Evolutionary conservation across 2,888 invertebrate genomes (phyloP), one percentile per base, ranked within the genome.

Genomic region (Spodoptera littoralis): DNA sequence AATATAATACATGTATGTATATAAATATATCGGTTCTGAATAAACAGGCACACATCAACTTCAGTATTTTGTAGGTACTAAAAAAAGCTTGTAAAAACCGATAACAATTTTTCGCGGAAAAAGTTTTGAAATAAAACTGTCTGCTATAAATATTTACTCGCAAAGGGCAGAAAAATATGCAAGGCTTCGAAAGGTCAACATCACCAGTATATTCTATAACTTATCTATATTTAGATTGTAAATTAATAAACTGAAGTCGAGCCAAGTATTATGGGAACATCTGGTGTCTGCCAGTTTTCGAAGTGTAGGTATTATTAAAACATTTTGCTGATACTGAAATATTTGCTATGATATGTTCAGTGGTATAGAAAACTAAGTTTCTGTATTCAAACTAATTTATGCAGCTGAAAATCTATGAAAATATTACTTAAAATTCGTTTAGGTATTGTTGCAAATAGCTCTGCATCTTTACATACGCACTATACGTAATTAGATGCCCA

Each of bases 171-270:
- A 22, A 24, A 50, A 53, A 67, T 22, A 30, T 73, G 50, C 59
- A 73, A 60, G n/a, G 46, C 50, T 48, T 73, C 12, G 13, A 57
- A 72, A 73, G 56, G 73, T 65, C 60, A 65, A 41, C 47, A 42
- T 24, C 36, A 12, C 12, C 22, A 6, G 49, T 45, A 36, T 27
- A 59, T 76, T 59, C 44, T 72, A 46, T n/a, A 46, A 46, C 43
- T 44, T 45, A 46, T 44, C 49, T 65, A 72, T 53, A 72, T 72
- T 76, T 57, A 48, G 53, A 22, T 57, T 47, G 11, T 30, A 66
- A 73, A 57, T 66, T 77, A 55, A 64, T 76, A 51, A 76, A 63
- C 53, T 47, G 18, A 18, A 75, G 71, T 50, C 43, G 42, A 58
- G 55, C 42, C 30, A 50, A 45, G 30, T 56, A 45, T 24, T 30